phyloP scores from a whole-genome alignment of 2,888 invertebrate species.

The Philereme transversata region DNA sequence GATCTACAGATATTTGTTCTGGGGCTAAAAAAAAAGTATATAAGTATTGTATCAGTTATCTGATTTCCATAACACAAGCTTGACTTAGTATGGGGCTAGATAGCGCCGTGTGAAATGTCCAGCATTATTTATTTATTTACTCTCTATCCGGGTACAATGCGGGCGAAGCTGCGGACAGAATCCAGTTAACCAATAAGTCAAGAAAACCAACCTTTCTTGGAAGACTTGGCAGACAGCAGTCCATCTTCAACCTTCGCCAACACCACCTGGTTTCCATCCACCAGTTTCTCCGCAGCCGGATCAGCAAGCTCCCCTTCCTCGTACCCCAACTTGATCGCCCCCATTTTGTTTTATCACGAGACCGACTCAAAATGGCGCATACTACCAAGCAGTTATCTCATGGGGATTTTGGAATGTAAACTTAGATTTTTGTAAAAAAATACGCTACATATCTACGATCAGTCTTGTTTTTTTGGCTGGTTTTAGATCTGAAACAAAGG shows the following conservation, averaged over 20 bases:
- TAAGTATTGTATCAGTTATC: too few species aligned
- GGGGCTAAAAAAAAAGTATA: too few species aligned
- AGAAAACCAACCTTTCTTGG: constrained; percentile 69
- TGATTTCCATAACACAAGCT: too few species aligned
- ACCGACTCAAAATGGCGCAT: constrained; percentile 36
- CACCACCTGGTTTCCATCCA: constrained; percentile 55
- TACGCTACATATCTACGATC: constrained; percentile 40
- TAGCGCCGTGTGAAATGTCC: too few species aligned
- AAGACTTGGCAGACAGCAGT: constrained; percentile 62
- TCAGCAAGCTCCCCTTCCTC: constrained; percentile 57
- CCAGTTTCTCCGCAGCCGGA: constrained; percentile 67
- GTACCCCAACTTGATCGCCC: constrained; percentile 50
- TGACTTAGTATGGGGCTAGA: too few species aligned
- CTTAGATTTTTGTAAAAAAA: constrained; percentile 22
- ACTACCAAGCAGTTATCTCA: constrained; percentile 1
- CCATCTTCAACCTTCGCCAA: constrained; percentile 47
- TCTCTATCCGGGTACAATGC: too few species aligned
- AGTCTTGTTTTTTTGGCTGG: constrained; percentile 42
- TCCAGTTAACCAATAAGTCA: background rate
- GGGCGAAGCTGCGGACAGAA: too few species aligned
- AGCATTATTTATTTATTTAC: too few species aligned
- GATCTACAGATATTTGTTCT: too few species aligned
- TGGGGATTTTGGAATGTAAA: constrained; percentile 34
- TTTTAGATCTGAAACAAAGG: constrained; percentile 35
- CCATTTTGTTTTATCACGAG: constrained; percentile 62